These are phyloP conservation scores for Corythornis leucogaster DNA, from an alignment of 2,797 vertebrate genomes.

Conservation along the genomic window DNA sequence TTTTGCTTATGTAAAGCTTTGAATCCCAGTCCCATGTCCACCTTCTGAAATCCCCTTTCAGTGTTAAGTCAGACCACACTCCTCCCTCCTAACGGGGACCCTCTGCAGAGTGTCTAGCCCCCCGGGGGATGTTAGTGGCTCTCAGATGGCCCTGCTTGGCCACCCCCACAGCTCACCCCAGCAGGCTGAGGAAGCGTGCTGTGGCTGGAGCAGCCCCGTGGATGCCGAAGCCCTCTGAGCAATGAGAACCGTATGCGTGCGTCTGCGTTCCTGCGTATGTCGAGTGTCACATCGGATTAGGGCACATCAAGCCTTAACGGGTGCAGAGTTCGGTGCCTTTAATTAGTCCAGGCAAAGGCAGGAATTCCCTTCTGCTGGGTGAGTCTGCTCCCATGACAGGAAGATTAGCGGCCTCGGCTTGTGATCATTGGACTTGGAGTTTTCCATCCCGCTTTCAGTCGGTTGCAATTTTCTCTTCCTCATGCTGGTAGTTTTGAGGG, in stretches of 20 bases:
- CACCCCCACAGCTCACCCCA: neutral
- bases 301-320: neutral
- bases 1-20: neutral
- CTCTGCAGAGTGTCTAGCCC: neutral
- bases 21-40: neutral
- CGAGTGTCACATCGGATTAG: slow-evolving; percentile 65
- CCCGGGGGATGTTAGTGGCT: neutral
- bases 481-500: neutral
- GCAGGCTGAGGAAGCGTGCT: neutral
- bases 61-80: neutral
- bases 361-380: slow-evolving; percentile 44
- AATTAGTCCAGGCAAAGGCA: slow-evolving; percentile 57
- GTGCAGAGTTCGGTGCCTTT: slow-evolving; percentile 45
- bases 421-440: neutral
- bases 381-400: slow-evolving; percentile 50
- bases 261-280: neutral
- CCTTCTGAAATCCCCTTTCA: neutral
- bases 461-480: slow-evolving; percentile 37
- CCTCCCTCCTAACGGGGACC: neutral
- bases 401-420: slow-evolving; percentile 48
- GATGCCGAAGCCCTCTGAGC: slow-evolving; percentile 1
- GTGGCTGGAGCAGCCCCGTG: neutral
- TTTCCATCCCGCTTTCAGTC: slow-evolving; percentile 21
- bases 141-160: neutral
- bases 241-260: slow-evolving; percentile 13